Percentiles rank a stretch among this genome's conserved stretches.
phyloP scores from a whole-genome alignment of 1,140 invertebrate species.

The Cepaea nemoralis region DNA sequence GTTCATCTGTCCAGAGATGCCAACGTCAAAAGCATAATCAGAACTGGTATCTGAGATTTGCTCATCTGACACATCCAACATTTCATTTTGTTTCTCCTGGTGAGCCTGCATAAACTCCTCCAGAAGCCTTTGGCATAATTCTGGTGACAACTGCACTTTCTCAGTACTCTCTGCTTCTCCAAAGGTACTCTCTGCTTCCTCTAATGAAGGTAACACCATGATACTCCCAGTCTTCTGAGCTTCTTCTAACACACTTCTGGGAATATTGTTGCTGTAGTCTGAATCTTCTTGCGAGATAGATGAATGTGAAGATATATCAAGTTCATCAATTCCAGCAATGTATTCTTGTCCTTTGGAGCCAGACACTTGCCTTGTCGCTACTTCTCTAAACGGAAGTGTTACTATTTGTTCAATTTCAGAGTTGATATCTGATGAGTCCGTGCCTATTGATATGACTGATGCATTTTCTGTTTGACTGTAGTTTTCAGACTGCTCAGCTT shows the following conservation, averaged over 20 bases:
- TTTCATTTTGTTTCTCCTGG: background rate
- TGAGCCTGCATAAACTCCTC: slow-evolving; percentile 27
- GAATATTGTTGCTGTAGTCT: background rate
- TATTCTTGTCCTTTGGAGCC: too few species aligned
- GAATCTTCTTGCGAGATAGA: background rate
- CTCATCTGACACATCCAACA: background rate
- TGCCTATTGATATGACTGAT: background rate
- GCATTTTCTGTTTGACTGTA: slow-evolving; percentile 16
- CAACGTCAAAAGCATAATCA: background rate
- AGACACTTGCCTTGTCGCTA: too few species aligned
- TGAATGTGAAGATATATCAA: too few species aligned
- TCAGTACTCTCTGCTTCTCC: background rate
- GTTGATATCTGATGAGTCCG: background rate
- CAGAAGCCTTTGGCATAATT: slow-evolving; percentile 1
- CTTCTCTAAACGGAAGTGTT: too few species aligned
- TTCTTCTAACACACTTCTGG: too few species aligned
- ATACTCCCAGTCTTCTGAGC: background rate
- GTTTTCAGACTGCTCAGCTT: slow-evolving; percentile 35
- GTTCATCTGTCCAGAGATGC: background rate
- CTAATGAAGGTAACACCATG: background rate
- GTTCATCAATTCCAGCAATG: too few species aligned
- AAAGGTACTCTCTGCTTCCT: background rate
- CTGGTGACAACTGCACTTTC: slow-evolving; percentile 10
- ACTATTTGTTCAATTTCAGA: background rate
- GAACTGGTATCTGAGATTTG: too few species aligned